phyloP scores from a whole-genome alignment of 2,888 invertebrate species.

The Biston betularia region DNA sequence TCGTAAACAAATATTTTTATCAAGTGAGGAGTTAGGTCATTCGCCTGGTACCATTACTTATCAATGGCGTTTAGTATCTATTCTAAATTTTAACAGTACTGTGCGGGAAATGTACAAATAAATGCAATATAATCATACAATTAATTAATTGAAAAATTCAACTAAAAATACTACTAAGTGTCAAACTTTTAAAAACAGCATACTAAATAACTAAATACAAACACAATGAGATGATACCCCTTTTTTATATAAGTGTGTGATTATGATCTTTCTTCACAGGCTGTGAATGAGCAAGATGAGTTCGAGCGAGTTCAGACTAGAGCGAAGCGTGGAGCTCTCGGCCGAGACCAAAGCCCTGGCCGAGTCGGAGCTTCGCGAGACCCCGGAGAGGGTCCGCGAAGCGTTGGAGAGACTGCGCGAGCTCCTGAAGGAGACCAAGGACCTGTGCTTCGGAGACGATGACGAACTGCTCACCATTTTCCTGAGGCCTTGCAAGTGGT shows the following conservation, averaged over 20 bases:
- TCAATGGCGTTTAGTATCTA: too few relatives aligned
- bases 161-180: too few relatives aligned
- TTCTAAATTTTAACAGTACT: too few relatives aligned
- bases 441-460: constrained; percentile 89
- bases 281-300: constrained; percentile 63
- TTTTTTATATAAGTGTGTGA: not conserved
- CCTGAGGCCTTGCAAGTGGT: constrained; percentile 93
- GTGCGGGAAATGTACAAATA: too few relatives aligned
- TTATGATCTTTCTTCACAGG: constrained; percentile 50
- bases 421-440: constrained; percentile 89
- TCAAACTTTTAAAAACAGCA: too few relatives aligned
- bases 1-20: too few relatives aligned
- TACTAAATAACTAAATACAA: too few relatives aligned
- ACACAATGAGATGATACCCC: too few relatives aligned
- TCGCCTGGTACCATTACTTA: too few relatives aligned
- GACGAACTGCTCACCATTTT: constrained; percentile 93
- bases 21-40: too few relatives aligned
- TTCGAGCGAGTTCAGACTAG: constrained; percentile 84
- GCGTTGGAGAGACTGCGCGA: constrained; percentile 87
- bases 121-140: too few relatives aligned
- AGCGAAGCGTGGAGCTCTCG: constrained; percentile 85
- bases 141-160: too few relatives aligned
- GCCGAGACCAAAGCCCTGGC: constrained; percentile 87
- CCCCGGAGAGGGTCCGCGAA: constrained; percentile 88
- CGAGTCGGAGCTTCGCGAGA: constrained; percentile 89